These are phyloP conservation scores for Carassius auratus DNA, from an alignment of 2,113 vertebrate species.

Conservation along the genomic window DNA sequence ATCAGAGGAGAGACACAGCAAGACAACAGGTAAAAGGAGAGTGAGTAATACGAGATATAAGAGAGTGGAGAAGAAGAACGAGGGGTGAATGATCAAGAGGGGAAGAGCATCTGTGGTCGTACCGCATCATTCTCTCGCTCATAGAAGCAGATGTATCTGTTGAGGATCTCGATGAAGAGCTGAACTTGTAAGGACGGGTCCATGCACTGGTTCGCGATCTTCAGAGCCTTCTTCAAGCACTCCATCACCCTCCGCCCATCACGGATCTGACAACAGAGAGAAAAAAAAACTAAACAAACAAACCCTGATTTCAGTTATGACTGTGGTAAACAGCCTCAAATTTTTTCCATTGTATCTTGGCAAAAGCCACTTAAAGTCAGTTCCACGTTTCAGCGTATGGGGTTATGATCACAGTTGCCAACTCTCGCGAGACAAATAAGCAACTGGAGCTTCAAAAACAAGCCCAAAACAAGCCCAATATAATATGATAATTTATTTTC, in stretches of 20 bases:
- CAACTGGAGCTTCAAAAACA: too few species aligned
- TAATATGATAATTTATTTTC: too few species aligned
- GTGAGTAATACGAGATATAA: neutral
- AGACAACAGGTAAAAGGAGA: neutral
- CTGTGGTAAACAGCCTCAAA: neutral
- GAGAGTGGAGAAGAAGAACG: neutral
- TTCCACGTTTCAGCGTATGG: neutral
- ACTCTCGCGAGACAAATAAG: too few species aligned
- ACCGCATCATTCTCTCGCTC: slow-evolving; percentile 97
- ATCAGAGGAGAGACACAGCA: neutral
- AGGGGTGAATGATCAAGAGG: neutral
- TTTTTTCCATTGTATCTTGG: neutral
- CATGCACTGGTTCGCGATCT: slow-evolving; percentile 99
- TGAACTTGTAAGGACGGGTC: slow-evolving; percentile 97
- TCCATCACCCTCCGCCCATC: slow-evolving; percentile 98
- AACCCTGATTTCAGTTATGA: neutral
- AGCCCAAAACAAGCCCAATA: too few species aligned
- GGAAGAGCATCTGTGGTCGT: slow-evolving; percentile 52
- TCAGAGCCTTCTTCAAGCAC: slow-evolving; percentile 96
- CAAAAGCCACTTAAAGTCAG: neutral
- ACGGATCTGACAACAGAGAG: slow-evolving; percentile 81
- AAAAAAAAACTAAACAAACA: neutral
- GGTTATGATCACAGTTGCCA: too few species aligned
- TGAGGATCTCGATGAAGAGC: slow-evolving; percentile 98
- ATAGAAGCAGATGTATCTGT: slow-evolving; percentile 98